Percentiles rank a stretch among this genome's conserved stretches.
These are phyloP conservation scores for Busseola fusca DNA, from an alignment of 2,888 invertebrate species.

Conservation along the genomic window DNA sequence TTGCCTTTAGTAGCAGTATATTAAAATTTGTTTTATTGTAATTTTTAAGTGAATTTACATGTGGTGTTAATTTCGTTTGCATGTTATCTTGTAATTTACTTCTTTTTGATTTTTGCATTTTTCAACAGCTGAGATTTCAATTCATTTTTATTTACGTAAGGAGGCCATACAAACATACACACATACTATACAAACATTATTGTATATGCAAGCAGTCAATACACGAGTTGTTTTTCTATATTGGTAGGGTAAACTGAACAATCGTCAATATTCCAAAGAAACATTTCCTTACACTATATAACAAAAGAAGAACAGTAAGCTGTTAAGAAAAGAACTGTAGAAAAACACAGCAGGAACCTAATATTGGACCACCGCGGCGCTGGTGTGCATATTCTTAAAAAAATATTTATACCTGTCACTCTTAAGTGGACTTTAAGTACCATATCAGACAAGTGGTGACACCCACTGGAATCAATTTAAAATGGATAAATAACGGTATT, in stretches of 20 bases:
- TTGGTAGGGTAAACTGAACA: not conserved
- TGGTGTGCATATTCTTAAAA: constrained; percentile 23
- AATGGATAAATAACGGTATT: constrained; percentile 36
- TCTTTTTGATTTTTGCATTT: constrained; percentile 25
- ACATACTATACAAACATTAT: not conserved
- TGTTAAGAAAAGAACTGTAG: constrained; percentile 7
- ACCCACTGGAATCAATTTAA: constrained; percentile 38
- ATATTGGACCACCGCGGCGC: constrained; percentile 44
- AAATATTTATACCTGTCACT: constrained; percentile 49
- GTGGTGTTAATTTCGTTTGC: constrained; percentile 41
- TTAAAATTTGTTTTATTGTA: constrained; percentile 52
- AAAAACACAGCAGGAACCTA: constrained; percentile 18
- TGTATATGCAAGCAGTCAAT: not conserved
- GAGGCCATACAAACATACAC: too few species aligned
- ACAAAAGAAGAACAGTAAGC: not conserved
- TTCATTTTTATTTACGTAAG: constrained; percentile 1
- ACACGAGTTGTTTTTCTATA: not conserved
- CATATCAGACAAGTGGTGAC: constrained; percentile 46
- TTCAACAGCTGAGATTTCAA: constrained; percentile 2
- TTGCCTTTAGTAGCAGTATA: constrained; percentile 49
- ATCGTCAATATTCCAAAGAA: not conserved
- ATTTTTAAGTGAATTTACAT: constrained; percentile 47
- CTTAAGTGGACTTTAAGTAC: constrained; percentile 47
- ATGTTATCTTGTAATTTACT: constrained; percentile 28
- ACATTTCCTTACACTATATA: constrained; percentile 1